Base-by-base conservation (phyloP, 2,113 vertebrate genomes). In the Prionailurus viverrinus region DNA sequence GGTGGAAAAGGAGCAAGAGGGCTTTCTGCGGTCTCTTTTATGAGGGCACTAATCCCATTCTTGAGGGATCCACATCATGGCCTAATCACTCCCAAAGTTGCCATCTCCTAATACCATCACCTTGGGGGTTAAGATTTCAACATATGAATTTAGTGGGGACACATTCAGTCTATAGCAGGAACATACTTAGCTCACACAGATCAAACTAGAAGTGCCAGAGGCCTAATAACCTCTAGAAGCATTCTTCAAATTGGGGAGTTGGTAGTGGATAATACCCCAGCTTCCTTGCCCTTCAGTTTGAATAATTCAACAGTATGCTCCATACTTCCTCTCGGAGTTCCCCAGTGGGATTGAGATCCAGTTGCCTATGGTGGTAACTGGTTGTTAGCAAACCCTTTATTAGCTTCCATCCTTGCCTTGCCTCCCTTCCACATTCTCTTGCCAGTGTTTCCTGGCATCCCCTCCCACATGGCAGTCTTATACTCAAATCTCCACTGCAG, bases 361-460 rank as follows among this genome's bases (percentile, higher is more conserved):
- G 31, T 33, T 80, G 39, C 45, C 33, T 63, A 31, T 12, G 23
- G 23, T 21, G 2, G 29, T 68, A 16, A 36, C 1, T 31, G 45
- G 1, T 27, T 95, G 55, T 41, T 80, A 29, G 31, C 39, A 81
- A 92, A 74, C 48, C 69, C 13, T 23, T 41, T 51, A 21, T 5
- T 65, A 84, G 11, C 41, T 41, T 81, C 65, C 51, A 79, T 63
- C 14, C 69, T 91, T 51, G 29, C 53, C 31, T 16, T 66, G 13
- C 39, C 45, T 85, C n/a, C 48, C 83, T 95, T 27, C 29, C 66
- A 19, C 11, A 39, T 27, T 61, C 39, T 51, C 36, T 48, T 58
- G 33, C 73, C 16, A 10, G 51, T 33, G 69, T 65, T 95, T 96
- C 33, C 94, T 81, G 79, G 88, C 36, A 80, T 94, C 19, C 45